Evolutionary conservation across 1,140 invertebrate genomes (phyloP).

Genomic region (Dendrolimus punctatus): DNA sequence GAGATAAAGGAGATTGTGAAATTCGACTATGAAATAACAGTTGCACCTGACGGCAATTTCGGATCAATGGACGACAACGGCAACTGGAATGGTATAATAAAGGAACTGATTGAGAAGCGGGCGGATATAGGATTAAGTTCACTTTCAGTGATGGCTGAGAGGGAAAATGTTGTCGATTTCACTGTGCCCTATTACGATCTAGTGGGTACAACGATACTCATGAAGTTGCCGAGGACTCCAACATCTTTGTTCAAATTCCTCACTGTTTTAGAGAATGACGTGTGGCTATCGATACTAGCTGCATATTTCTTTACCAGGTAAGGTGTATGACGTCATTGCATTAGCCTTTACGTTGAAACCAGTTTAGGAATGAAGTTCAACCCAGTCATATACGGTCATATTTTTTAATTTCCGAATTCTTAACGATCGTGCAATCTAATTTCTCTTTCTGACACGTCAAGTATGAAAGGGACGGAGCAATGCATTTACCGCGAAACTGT

Average conservation of each 20-base stretch:
- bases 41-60: conserved; percentile 84
- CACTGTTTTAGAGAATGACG: conserved; percentile 94
- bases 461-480: conserved; percentile 6
- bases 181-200: conserved; percentile 97
- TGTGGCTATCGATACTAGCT: conserved; percentile 96
- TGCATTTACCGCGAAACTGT: conserved; percentile 3
- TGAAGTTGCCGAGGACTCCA: conserved; percentile 83
- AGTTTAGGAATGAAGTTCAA: conserved; percentile 8
- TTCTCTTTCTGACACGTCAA: conserved; percentile 5
- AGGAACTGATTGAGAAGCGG: conserved; percentile 90
- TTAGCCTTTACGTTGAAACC: conserved; percentile 12
- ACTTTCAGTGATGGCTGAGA: conserved; percentile 93
- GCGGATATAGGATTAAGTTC: conserved; percentile 93
- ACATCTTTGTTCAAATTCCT: conserved; percentile 97
- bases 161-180: conserved; percentile 95
- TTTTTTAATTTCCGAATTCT: conserved; percentile 19
- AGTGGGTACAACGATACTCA: conserved; percentile 94
- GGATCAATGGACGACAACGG: conserved; percentile 89
- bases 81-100: conserved; percentile 94
- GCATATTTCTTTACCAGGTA: conserved; percentile 95
- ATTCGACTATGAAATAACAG: conserved; percentile 91
- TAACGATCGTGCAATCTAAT: conserved; percentile 9
- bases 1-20: conserved; percentile 86
- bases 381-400: conserved; percentile 3
- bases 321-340: conserved; percentile 19